phyloP scores from a whole-genome alignment of 2,113 vertebrate genomes.

The Paradoxurus hermaphroditus region DNA sequence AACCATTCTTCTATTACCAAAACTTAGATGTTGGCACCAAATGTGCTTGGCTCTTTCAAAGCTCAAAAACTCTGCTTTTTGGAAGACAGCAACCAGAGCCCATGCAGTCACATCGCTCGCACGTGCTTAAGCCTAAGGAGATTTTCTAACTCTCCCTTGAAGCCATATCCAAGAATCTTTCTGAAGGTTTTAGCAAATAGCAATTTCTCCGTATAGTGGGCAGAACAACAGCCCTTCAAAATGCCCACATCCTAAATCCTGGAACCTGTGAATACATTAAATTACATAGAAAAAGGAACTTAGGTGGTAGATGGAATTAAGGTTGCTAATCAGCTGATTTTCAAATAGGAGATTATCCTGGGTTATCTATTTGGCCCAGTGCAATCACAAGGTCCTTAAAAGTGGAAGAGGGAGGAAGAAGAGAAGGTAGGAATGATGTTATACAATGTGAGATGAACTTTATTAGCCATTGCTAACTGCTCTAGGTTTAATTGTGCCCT shows the following conservation, averaged over 20 bases:
- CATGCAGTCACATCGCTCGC: not conserved
- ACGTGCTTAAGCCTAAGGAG: not conserved
- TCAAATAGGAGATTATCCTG: not conserved
- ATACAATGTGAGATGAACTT: not conserved
- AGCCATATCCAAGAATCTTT: not conserved
- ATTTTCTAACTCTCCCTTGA: not conserved
- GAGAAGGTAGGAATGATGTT: not conserved
- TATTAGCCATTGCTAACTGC: not conserved
- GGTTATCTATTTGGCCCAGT: not conserved
- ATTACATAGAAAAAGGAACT: not conserved
- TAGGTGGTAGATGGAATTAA: not conserved
- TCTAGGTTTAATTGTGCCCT: not conserved
- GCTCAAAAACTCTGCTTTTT: not conserved
- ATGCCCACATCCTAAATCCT: not conserved
- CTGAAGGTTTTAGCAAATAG: not conserved
- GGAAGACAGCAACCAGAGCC: not conserved
- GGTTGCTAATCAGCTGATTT: not conserved
- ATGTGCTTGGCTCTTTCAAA: not conserved
- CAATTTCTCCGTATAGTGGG: not conserved
- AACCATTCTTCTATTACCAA: not conserved
- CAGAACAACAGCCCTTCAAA: not conserved
- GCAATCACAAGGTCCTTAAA: not conserved
- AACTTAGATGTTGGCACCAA: not conserved
- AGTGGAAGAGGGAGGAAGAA: not conserved
- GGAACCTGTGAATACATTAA: not conserved